Conservation (phyloP, 2,888 invertebrate genomes). For the Drosophila birchii region DNA sequence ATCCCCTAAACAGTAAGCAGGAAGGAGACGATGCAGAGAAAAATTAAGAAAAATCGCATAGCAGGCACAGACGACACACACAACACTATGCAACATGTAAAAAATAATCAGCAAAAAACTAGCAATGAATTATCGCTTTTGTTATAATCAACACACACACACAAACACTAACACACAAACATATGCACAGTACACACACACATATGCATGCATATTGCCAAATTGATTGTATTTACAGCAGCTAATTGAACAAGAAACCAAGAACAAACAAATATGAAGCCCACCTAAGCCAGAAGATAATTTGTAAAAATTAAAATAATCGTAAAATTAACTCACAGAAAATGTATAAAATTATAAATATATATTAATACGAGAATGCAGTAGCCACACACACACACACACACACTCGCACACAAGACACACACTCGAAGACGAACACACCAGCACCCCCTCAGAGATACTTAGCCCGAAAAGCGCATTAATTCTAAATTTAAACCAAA, state of each 20-base stretch:
- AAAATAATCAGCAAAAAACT: constrained; percentile 52
- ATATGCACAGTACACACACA: constrained; percentile 22
- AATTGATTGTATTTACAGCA: constrained; percentile 62
- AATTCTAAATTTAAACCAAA: constrained; percentile 42
- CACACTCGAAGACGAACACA: constrained; percentile 29
- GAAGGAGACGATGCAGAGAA: constrained; percentile 43
- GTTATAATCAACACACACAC: constrained; percentile 51
- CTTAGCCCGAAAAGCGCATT: constrained; percentile 36
- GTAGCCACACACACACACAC: constrained; percentile 21
- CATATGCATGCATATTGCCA: constrained; percentile 62
- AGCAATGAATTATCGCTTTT: constrained; percentile 59
- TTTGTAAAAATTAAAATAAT: constrained; percentile 60
- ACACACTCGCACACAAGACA: constrained; percentile 12
- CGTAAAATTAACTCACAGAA: constrained; percentile 72
- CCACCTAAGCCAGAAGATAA: constrained; percentile 71
- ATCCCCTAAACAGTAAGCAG: constrained; percentile 38
- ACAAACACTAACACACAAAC: constrained; percentile 26
- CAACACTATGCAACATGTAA: constrained; percentile 72
- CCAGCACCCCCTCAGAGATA: constrained; percentile 25
- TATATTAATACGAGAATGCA: constrained; percentile 43
- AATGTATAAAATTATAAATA: constrained; percentile 45
- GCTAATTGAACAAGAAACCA: constrained; percentile 42
- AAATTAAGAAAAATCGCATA: constrained; percentile 23
- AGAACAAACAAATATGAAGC: constrained; percentile 77
- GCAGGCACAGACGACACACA: constrained; percentile 43